A percentile compares a stretch with the other conserved stretches of the same genome.
phyloP scores from a whole-genome alignment of 2,888 invertebrate genomes.

The Ypsolopha sequella region DNA sequence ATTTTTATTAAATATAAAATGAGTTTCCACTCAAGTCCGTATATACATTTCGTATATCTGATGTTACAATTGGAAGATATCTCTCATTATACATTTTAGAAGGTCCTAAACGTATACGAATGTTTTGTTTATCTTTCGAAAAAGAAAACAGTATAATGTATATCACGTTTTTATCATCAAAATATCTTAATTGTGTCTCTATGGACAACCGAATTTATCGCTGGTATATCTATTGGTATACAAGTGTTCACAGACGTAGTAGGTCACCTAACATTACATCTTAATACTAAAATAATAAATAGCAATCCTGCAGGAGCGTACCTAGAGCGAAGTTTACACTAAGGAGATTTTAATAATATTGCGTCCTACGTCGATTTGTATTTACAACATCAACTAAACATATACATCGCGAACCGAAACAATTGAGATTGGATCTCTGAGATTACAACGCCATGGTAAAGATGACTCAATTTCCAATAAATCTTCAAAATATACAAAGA shows the following conservation, averaged over 20 bases:
- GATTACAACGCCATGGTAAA: slow-evolving; percentile 34
- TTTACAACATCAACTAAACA: slow-evolving; percentile 30
- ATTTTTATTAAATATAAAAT: slow-evolving; percentile 66
- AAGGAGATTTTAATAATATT: slow-evolving; percentile 54
- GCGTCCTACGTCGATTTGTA: slow-evolving; percentile 49
- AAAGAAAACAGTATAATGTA: slow-evolving; percentile 60
- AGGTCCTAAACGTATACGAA: slow-evolving; percentile 80
- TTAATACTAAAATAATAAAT: slow-evolving; percentile 69
- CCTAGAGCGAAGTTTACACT: slow-evolving; percentile 64
- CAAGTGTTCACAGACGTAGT: slow-evolving; percentile 60
- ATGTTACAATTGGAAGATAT: slow-evolving; percentile 62
- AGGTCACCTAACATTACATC: slow-evolving; percentile 49
- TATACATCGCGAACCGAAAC: slow-evolving; percentile 24
- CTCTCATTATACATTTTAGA: slow-evolving; percentile 38
- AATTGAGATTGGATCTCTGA: slow-evolving; percentile 66
- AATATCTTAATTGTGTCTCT: slow-evolving; percentile 43
- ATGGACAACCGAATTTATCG: slow-evolving; percentile 46
- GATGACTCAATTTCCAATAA: slow-evolving; percentile 28
- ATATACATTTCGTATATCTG: slow-evolving; percentile 67
- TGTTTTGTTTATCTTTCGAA: slow-evolving; percentile 68
- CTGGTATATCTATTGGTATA: slow-evolving; percentile 58
- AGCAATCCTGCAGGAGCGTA: slow-evolving; percentile 55
- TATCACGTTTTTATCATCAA: slow-evolving; percentile 38
- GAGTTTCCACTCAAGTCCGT: slow-evolving; percentile 60
- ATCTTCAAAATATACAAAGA: slow-evolving; percentile 62